phyloP scores from a whole-genome alignment of 2,888 invertebrate genomes.

The Gasteruption jaculator region DNA sequence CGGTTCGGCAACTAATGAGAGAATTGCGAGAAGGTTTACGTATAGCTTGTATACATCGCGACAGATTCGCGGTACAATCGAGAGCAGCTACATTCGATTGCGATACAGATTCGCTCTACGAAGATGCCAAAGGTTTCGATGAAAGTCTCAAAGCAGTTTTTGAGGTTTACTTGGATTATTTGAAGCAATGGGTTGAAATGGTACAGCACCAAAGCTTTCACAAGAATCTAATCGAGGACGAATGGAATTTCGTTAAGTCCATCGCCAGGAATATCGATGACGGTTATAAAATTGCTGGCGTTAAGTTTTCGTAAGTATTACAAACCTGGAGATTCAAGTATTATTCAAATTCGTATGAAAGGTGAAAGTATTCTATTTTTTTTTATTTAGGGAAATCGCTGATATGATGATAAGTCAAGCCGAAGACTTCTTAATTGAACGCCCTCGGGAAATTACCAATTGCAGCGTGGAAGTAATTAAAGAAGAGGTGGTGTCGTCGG shows the following conservation, averaged over 20 bases:
- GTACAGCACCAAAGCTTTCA: slow-evolving; percentile 61
- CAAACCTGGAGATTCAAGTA: background rate
- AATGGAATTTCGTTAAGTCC: slow-evolving; percentile 81
- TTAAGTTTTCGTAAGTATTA: slow-evolving; percentile 67
- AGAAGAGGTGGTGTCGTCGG: slow-evolving; percentile 31
- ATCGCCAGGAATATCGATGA: slow-evolving; percentile 73
- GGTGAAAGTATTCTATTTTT: slow-evolving; percentile 10
- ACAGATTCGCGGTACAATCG: slow-evolving; percentile 68
- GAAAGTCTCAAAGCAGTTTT: slow-evolving; percentile 70
- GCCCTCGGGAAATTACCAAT: slow-evolving; percentile 43
- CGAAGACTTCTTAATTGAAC: slow-evolving; percentile 52
- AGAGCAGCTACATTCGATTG: slow-evolving; percentile 57
- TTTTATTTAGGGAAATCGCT: slow-evolving; percentile 53
- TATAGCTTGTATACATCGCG: slow-evolving; percentile 77
- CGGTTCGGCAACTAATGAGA: slow-evolving; percentile 82
- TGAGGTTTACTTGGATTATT: slow-evolving; percentile 81
- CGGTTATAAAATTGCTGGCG: slow-evolving; percentile 70
- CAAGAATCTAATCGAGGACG: slow-evolving; percentile 77
- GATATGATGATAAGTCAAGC: slow-evolving; percentile 55
- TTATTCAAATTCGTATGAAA: background rate
- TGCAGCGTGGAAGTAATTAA: slow-evolving; percentile 20
- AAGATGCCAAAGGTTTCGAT: slow-evolving; percentile 70
- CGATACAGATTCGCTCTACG: slow-evolving; percentile 54
- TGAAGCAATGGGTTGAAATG: slow-evolving; percentile 76
- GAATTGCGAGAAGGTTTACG: slow-evolving; percentile 87